Conservation (phyloP, 2,797 vertebrate species). For the Pelobates cultripes region DNA sequence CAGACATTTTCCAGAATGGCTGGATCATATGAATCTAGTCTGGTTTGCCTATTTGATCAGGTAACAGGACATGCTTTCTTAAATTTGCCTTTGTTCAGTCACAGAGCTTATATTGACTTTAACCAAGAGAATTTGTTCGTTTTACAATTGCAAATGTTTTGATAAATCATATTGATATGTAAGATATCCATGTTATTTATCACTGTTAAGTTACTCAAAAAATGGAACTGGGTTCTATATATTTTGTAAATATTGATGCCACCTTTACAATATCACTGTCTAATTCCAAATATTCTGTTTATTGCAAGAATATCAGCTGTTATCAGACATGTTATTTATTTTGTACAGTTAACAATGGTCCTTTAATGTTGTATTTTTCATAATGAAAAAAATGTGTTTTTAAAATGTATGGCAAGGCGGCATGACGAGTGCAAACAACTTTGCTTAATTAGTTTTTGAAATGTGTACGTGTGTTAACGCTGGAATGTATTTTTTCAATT, state of each 20-base stretch:
- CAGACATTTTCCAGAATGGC: too few species aligned
- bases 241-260: not conserved
- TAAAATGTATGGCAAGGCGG: not conserved
- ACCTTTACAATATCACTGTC: not conserved
- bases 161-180: not conserved
- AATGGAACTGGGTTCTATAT: too few species aligned
- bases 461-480: conserved; percentile 32
- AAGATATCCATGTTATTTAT: not conserved
- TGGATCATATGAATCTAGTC: too few species aligned
- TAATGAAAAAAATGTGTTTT: conserved; percentile 44
- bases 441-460: not conserved
- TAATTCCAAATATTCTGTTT: conserved; percentile 4
- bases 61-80: too few species aligned
- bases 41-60: too few species aligned
- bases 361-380: conserved; percentile 47
- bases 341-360: conserved; percentile 38
- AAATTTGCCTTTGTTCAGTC: too few species aligned
- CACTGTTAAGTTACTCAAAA: not conserved
- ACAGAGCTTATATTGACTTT: too few species aligned
- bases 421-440: not conserved
- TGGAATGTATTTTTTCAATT: conserved; percentile 52
- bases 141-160: not conserved
- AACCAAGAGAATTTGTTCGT: not conserved
- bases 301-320: conserved; percentile 1
- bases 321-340: conserved; percentile 47